Evolutionary conservation across 2,113 vertebrate genomes (phyloP).

Genomic region (Saccopteryx bilineata): DNA sequence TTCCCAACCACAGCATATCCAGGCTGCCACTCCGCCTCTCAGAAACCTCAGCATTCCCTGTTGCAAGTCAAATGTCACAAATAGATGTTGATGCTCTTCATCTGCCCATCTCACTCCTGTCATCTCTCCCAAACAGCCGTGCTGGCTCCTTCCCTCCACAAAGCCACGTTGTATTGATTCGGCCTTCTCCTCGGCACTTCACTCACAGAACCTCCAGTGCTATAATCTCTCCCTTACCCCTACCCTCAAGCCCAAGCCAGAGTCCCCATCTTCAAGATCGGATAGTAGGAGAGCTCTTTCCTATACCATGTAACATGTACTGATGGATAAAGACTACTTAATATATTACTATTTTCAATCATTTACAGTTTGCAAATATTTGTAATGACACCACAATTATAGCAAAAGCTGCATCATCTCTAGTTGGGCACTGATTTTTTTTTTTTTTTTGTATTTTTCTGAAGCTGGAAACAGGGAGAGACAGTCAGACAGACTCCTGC

Average conservation of each 20-base stretch:
- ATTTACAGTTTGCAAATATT: slow-evolving; percentile 31
- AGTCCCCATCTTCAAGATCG: neutral
- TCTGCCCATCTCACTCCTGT: neutral
- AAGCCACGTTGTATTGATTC: neutral
- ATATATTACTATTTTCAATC: slow-evolving; percentile 8
- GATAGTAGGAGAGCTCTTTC: neutral
- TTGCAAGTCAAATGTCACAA: slow-evolving; percentile 26
- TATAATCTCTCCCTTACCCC: neutral
- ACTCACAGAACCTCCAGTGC: neutral
- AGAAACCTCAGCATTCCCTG: slow-evolving; percentile 49
- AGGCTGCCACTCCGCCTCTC: neutral
- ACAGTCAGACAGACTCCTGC: too few relatives aligned
- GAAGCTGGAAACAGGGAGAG: too few relatives aligned
- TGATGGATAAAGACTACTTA: slow-evolving; percentile 26
- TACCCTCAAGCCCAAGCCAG: slow-evolving; percentile 6
- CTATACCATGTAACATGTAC: neutral
- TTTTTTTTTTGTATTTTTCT: too few relatives aligned
- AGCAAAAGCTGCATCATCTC: slow-evolving; percentile 36
- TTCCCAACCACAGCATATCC: neutral
- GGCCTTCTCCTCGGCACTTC: neutral
- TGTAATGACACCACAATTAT: neutral
- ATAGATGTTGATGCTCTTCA: slow-evolving; percentile 31
- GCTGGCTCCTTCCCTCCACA: slow-evolving; percentile 24
- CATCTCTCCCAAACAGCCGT: slow-evolving; percentile 12
- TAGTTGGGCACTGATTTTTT: neutral